A percentile compares a stretch with the other conserved stretches of the same genome.
phyloP scores from a whole-genome alignment of 2,113 vertebrate genomes.

The Actenoides lindsayi region DNA sequence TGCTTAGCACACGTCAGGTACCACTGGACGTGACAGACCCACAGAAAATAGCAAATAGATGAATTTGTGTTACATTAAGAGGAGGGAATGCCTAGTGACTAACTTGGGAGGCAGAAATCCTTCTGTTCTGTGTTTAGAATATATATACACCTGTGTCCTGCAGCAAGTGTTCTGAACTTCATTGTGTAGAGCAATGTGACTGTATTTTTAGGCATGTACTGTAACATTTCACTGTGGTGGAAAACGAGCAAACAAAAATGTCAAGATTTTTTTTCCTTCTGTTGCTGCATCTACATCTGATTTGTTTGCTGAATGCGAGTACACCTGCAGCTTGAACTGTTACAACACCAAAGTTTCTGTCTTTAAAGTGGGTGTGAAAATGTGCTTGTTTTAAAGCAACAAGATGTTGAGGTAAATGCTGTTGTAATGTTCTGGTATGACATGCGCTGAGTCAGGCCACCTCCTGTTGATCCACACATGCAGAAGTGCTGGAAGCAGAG shows the following conservation, averaged over 20 bases:
- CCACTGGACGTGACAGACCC: background rate
- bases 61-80: background rate
- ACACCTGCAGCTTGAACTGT: background rate
- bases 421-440: background rate
- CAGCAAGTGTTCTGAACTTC: background rate
- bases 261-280: background rate
- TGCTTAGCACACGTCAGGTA: background rate
- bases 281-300: background rate
- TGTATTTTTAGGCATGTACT: background rate
- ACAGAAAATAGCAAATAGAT: background rate
- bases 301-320: background rate
- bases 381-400: background rate
- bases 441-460: rapidly evolving
- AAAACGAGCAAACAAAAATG: too few relatives aligned
- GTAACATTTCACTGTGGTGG: background rate
- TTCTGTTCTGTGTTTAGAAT: background rate
- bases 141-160: background rate
- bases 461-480: background rate
- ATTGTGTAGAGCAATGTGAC: background rate
- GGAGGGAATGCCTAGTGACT: background rate
- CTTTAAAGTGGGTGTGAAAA: background rate
- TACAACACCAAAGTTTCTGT: background rate
- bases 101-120: background rate
- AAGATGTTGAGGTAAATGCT: background rate
- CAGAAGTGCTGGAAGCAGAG: background rate